Conservation (phyloP, 2,888 invertebrate species). For the Laspeyria flexula region DNA sequence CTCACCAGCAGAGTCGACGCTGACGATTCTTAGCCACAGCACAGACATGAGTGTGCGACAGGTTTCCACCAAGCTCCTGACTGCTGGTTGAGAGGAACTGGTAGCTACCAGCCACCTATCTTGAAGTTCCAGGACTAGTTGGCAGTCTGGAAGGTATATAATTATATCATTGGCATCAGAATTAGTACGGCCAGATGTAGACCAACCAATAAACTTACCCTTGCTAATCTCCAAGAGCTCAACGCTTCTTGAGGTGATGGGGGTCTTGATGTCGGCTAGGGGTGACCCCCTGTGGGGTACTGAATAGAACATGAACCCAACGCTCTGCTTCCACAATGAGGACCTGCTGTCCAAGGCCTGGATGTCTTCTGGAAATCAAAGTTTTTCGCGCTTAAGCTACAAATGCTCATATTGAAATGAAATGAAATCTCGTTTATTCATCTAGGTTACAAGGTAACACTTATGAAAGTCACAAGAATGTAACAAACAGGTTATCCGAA, state of each 20-base stretch:
- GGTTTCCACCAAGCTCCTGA: slow-evolving; percentile 93
- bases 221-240: slow-evolving; percentile 92
- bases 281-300: slow-evolving; percentile 95
- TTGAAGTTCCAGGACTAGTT: slow-evolving; percentile 89
- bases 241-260: slow-evolving; percentile 90
- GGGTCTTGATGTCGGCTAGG: slow-evolving; percentile 90
- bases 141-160: slow-evolving; percentile 84
- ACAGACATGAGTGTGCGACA: slow-evolving; percentile 91
- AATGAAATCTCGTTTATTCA: too few species aligned
- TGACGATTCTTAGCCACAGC: slow-evolving; percentile 91
- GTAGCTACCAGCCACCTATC: slow-evolving; percentile 66
- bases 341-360: slow-evolving; percentile 40
- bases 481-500: too few species aligned
- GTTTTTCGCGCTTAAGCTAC: too few species aligned
- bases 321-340: slow-evolving; percentile 84
- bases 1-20: slow-evolving; percentile 91
- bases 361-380: slow-evolving; percentile 29
- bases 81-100: slow-evolving; percentile 63
- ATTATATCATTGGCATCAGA: too few species aligned
- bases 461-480: too few species aligned
- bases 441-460: too few species aligned
- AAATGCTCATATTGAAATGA: too few species aligned
- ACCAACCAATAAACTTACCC: too few species aligned
- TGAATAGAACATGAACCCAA: slow-evolving; percentile 93
- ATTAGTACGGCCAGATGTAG: too few species aligned